Percentiles rank a stretch among this genome's conserved stretches.
These are phyloP conservation scores for Meiosimyza decipiens DNA, from an alignment of 2,888 invertebrate genomes.

Conservation along the genomic window DNA sequence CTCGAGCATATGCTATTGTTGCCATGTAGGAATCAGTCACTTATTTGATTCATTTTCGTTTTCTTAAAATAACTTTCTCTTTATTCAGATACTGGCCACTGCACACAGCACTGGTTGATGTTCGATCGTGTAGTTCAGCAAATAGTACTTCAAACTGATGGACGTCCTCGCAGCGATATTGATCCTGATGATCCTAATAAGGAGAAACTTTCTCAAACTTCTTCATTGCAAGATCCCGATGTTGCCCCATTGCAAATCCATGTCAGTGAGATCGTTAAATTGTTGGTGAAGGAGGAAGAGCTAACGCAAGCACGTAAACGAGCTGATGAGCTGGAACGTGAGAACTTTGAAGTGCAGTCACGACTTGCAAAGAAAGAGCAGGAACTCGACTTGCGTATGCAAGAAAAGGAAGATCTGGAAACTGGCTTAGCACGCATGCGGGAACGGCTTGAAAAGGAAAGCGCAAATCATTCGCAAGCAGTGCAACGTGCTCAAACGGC, in stretches of 20 bases:
- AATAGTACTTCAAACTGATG: conserved; percentile 83
- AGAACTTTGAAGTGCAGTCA: conserved; percentile 87
- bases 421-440: conserved; percentile 83
- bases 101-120: conserved; percentile 92
- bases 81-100: conserved; percentile 80
- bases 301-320: conserved; percentile 86
- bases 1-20: conserved; percentile 88
- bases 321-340: conserved; percentile 88
- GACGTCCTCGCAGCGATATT: conserved; percentile 66
- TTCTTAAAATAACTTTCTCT: neutral
- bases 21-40: conserved; percentile 72
- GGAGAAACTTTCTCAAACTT: conserved; percentile 56
- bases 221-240: conserved; percentile 86
- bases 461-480: conserved; percentile 86
- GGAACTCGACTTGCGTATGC: conserved; percentile 87
- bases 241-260: conserved; percentile 88
- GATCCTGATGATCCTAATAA: conserved; percentile 65
- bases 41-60: conserved; percentile 36
- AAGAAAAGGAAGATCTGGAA: conserved; percentile 93
- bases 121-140: conserved; percentile 96
- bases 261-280: conserved; percentile 89
- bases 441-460: conserved; percentile 89
- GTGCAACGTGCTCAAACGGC: conserved; percentile 76
- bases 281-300: conserved; percentile 93
- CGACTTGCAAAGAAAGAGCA: conserved; percentile 92